These are phyloP conservation scores for Hiodon alosoides DNA, from an alignment of 2,113 vertebrate species.

Conservation along the genomic window DNA sequence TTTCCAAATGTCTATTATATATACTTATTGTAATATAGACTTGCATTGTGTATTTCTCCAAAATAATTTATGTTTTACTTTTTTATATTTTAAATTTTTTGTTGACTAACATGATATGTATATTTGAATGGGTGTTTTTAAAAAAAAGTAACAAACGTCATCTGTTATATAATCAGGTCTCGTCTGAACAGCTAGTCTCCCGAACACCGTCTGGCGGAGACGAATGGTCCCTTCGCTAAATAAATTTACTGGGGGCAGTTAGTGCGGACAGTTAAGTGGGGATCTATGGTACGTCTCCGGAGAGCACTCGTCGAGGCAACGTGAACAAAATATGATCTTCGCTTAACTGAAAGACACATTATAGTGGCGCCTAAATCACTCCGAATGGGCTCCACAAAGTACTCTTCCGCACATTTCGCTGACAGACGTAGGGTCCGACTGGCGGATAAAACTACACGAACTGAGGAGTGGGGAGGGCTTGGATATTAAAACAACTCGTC, in stretches of 20 bases:
- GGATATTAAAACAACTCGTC: slow-evolving; percentile 65
- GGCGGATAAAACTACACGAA: not conserved
- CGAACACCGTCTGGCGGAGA: not conserved
- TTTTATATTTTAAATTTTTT: too few relatives aligned
- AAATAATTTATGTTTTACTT: too few relatives aligned
- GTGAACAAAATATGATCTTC: slow-evolving; percentile 54
- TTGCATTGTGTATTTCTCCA: too few relatives aligned
- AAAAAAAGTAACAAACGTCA: not conserved
- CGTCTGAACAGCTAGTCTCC: not conserved
- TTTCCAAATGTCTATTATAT: too few relatives aligned
- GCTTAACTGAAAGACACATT: slow-evolving; percentile 56
- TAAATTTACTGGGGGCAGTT: not conserved
- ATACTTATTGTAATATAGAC: too few relatives aligned
- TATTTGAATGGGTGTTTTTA: slow-evolving; percentile 11
- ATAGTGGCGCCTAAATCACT: slow-evolving; percentile 49
- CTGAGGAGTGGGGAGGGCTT: slow-evolving; percentile 4
- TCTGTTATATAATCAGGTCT: not conserved
- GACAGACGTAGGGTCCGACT: slow-evolving; percentile 1
- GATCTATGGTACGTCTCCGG: slow-evolving; percentile 37
- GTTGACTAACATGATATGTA: not conserved
- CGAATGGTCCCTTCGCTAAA: not conserved
- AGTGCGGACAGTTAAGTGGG: not conserved
- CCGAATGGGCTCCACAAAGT: slow-evolving; percentile 45
- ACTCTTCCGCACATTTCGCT: slow-evolving; percentile 32
- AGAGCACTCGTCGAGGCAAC: slow-evolving; percentile 23